Base-by-base conservation (phyloP, 2,113 vertebrate species). In the Xenopus laevis region DNA sequence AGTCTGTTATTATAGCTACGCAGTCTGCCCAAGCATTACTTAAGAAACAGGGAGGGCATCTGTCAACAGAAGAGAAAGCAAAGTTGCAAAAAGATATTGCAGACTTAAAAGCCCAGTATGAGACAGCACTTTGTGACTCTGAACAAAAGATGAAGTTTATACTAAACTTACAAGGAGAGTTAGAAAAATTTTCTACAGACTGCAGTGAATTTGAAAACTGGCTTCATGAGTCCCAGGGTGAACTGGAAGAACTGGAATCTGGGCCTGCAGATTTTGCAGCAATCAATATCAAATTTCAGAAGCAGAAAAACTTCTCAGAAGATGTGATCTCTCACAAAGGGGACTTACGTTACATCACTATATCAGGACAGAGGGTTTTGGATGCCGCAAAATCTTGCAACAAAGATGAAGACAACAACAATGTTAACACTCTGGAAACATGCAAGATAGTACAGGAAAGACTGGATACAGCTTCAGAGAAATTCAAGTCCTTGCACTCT, bases 271-370 rank as follows among this genome's bases (percentile, higher is more conserved):
- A 91, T 47, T 86, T 95, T 11, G 78, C 75, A 7, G 86, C 90
- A 20, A 81, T 99, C 23, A 80, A 78, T 59, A 79, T 89, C 55
- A 95, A 95, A 68, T 75, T 97, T 69, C 90, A 94, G 78, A 87
- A 87, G 74, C 97, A 98, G 69, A 96, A 91, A 84, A 94, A 91
- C 76, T 98, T 98, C 83, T 95, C 95, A 0, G 97, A 99, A 74
- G 97, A 99, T 17, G 96, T 99, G 52, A 95, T 98, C 82, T 98
- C 96, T 60, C 97, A 97, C 87, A 98, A 96, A 84, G 97, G 97
- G 1, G 97, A 99, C 84, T 85, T 98, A 79, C 90, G 97, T 71
- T 99, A 97, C 65, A 95, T 99, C 79, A 99, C 96, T 0, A 98
- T 98, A 78, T 94, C 97, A 4, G 96, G 94, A 47, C 96, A 96